These are phyloP conservation scores for Bombus picipes DNA, from an alignment of 1,140 invertebrate genomes.

Conservation along the genomic window DNA sequence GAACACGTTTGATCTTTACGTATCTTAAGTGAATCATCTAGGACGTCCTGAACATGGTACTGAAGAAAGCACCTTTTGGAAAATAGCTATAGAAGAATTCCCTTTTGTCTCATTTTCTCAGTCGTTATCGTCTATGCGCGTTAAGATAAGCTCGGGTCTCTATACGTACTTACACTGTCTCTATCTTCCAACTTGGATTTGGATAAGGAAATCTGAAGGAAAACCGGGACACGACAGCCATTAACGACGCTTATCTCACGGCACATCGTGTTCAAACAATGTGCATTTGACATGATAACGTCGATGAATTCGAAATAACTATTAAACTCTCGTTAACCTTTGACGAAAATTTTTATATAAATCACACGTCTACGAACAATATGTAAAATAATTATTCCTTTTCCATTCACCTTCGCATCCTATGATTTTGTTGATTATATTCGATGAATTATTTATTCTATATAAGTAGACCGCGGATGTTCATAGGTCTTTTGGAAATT, in stretches of 20 bases:
- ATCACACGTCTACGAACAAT: too few relatives aligned
- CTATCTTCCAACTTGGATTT: background rate
- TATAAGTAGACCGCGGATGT: too few relatives aligned
- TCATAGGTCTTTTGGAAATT: too few relatives aligned
- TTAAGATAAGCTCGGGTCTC: background rate
- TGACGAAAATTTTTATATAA: too few relatives aligned
- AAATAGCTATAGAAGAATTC: background rate
- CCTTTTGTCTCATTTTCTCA: background rate
- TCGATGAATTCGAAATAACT: background rate
- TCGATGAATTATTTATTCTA: too few relatives aligned
- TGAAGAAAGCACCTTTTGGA: background rate
- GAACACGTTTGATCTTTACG: background rate
- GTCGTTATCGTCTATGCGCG: background rate
- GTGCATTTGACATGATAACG: background rate
- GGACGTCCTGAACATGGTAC: background rate
- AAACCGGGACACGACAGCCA: background rate
- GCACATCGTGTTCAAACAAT: background rate
- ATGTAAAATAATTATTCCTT: too few relatives aligned
- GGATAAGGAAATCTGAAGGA: background rate
- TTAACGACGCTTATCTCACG: background rate
- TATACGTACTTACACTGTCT: background rate
- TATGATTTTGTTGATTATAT: too few relatives aligned
- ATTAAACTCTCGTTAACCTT: background rate
- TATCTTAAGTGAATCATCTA: background rate
- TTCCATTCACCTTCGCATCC: too few relatives aligned